A percentile compares a stretch with the other conserved stretches of the same genome.
Conservation (phyloP, 2,113 vertebrate genomes). For the Amblyornis subalaris region DNA sequence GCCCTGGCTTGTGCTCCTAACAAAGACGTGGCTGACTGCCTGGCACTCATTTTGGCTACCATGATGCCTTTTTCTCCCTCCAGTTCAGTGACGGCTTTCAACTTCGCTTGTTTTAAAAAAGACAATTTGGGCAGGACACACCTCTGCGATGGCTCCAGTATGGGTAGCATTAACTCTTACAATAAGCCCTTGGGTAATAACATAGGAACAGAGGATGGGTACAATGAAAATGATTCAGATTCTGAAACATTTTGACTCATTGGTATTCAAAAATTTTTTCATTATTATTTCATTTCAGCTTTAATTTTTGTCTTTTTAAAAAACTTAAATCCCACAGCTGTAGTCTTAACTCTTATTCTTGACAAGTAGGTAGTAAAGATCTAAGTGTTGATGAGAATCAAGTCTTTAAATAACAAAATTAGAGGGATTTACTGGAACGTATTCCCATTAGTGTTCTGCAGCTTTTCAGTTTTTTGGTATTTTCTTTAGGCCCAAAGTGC, state of each 20-base stretch:
- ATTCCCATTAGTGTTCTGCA: neutral
- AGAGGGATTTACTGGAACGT: neutral
- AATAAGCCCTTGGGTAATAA: constrained; percentile 70
- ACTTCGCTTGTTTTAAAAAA: constrained; percentile 89
- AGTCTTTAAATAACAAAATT: constrained; percentile 12
- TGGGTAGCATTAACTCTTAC: constrained; percentile 74
- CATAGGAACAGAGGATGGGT: constrained; percentile 74
- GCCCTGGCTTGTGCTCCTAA: constrained; percentile 98
- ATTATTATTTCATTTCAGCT: neutral
- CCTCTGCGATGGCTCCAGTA: constrained; percentile 76
- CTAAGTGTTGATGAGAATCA: neutral
- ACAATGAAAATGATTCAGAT: constrained; percentile 91
- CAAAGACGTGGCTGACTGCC: constrained; percentile 96
- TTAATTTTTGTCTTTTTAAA: neutral
- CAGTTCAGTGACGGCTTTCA: constrained; percentile 89
- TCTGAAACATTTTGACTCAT: constrained; percentile 90
- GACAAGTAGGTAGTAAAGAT: constrained; percentile 11
- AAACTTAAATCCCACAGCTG: constrained; percentile 27
- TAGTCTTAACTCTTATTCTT: neutral
- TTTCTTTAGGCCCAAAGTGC: constrained; percentile 62
- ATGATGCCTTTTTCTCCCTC: constrained; percentile 99
- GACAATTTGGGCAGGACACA: constrained; percentile 75
- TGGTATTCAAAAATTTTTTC: neutral
- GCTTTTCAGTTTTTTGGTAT: constrained; percentile 28
- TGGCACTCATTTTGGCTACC: constrained; percentile 99